Conservation (phyloP, 2,113 vertebrate species). For the Progne subis region DNA sequence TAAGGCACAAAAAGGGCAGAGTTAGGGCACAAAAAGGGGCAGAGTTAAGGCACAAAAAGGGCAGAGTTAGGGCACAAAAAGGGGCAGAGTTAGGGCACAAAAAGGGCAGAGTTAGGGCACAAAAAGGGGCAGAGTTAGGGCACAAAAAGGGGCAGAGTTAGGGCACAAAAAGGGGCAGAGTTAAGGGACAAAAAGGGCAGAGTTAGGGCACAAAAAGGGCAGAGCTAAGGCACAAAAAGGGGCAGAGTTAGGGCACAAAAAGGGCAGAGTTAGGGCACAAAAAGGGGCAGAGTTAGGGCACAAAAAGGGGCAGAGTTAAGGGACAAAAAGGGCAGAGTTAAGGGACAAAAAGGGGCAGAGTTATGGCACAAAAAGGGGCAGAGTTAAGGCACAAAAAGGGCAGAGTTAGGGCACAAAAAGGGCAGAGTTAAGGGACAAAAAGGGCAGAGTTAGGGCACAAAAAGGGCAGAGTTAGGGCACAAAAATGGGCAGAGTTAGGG, state of each 20-base stretch:
- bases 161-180: not conserved
- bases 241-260: not conserved
- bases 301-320: not conserved
- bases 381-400: not conserved
- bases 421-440: not conserved
- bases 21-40: accelerated
- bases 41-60: not conserved
- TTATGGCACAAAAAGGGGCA: not conserved
- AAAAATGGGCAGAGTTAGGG: not conserved
- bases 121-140: not conserved
- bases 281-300: not conserved
- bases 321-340: too few relatives aligned
- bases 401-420: not conserved
- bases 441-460: not conserved
- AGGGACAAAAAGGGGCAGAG: too few relatives aligned
- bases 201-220: too few relatives aligned
- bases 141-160: not conserved
- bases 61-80: not conserved
- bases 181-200: too few relatives aligned
- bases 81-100: accelerated
- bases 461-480: accelerated
- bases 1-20: not conserved
- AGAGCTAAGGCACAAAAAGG: not conserved
- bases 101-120: not conserved
- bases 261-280: not conserved